A percentile compares a stretch with the other conserved stretches of the same genome.
Evolutionary conservation across 2,888 invertebrate species (phyloP).

Genomic region (Orchestes rusci): DNA sequence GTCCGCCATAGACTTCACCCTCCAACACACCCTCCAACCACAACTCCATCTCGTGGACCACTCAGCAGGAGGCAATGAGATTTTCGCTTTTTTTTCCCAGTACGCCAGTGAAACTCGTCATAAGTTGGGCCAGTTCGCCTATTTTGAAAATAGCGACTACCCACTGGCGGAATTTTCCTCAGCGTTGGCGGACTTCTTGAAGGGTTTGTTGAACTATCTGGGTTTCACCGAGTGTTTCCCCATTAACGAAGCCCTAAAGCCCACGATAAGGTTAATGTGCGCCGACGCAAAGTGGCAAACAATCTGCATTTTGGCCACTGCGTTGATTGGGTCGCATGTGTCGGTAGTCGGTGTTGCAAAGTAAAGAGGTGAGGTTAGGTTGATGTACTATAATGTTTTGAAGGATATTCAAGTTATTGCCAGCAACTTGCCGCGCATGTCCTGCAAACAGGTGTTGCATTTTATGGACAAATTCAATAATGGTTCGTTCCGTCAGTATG

Average conservation of each 20-base stretch:
- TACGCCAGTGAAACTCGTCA: slow-evolving; percentile 60
- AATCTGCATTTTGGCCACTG: background rate
- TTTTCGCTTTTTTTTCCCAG: slow-evolving; percentile 55
- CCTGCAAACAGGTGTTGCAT: slow-evolving; percentile 5
- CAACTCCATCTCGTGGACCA: slow-evolving; percentile 69
- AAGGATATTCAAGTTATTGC: slow-evolving; percentile 2
- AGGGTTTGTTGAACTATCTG: background rate
- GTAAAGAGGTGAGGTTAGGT: too few relatives aligned
- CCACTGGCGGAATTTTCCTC: background rate
- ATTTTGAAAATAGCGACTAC: slow-evolving; percentile 8
- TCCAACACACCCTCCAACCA: slow-evolving; percentile 48
- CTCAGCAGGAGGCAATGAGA: slow-evolving; percentile 62
- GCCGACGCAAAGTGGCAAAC: background rate
- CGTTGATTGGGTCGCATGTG: background rate
- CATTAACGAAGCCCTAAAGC: background rate
- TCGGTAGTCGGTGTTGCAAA: background rate
- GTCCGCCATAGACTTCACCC: slow-evolving; percentile 63
- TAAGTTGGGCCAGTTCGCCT: slow-evolving; percentile 52
- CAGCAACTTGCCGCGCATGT: background rate
- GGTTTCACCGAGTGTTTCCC: background rate
- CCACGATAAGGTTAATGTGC: background rate
- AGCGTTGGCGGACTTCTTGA: background rate
- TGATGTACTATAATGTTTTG: too few relatives aligned
- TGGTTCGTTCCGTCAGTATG: slow-evolving; percentile 41
- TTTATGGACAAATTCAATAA: slow-evolving; percentile 5